Evolutionary conservation across 2,113 vertebrate species (phyloP), one percentile per base, ranked within the genome.

Genomic region (Plestiodon gilberti): DNA sequence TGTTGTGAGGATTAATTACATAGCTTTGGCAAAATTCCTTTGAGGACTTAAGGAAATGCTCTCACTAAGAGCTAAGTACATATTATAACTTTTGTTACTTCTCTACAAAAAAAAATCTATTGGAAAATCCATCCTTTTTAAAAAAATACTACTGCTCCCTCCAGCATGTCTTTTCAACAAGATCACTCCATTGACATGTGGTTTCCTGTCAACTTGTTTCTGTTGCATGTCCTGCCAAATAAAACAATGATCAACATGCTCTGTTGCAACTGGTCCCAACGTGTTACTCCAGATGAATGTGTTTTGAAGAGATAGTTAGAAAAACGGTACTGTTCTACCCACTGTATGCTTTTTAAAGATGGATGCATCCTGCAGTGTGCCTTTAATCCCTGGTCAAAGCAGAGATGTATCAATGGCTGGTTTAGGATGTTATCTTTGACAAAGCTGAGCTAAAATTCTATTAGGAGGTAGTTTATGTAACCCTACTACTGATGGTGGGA

Each of bases 1-100:
- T 74, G 79, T 43, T 52, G 55, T n/a, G 62, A 69, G n/a, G 70
- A 84, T 83, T 83, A 88, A 67, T 84, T 69, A 84, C 43, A 25
- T 9, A 28, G 28, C 25, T 15, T 28, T 9, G 3, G 55, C 75
- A 64, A 25, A 81, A 61, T 25, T 52, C 71, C 78, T 35, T 64
- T 35, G 43, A 78, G 28, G 33, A 33, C 55, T 48, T 73, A 43
- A 86, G 38, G 35, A 40, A 85, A 84, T 74, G n/a, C 33, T 59
- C 23, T 62, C 17, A 62, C 25, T 28, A 61, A 43, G 30, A 78
- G 65, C 10, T 78, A 62, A 73, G 74, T 55, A 55, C 43, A n/a
- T 76, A 35, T 67, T 84, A 57, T 33, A 62, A 71, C 25, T 67
- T 40, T 18, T 69, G 2, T 67, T 65, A 55, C 48, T 84, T 78